These are phyloP conservation scores for Heliothis peltigera DNA, from an alignment of 2,888 invertebrate genomes.

Conservation along the genomic window DNA sequence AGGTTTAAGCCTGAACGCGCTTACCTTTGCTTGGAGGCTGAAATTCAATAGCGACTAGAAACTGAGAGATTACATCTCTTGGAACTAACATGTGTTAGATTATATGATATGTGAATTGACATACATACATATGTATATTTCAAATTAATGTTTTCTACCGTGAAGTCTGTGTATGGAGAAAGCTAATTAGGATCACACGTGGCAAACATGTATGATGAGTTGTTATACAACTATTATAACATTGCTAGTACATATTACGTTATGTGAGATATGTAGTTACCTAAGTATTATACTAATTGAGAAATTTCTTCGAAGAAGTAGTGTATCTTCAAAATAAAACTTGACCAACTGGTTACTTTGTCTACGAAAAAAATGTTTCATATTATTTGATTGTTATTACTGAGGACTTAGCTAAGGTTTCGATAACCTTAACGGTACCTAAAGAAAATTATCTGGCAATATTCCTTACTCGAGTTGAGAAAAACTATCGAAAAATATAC, in stretches of 20 bases:
- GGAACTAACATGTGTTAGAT: not conserved
- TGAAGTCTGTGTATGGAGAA: not conserved
- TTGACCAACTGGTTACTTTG: not conserved
- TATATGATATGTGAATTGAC: not conserved
- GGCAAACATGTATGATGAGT: not conserved
- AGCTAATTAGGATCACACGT: not conserved
- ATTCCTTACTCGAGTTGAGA: not conserved
- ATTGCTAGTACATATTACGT: too few species aligned
- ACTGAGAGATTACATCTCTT: not conserved
- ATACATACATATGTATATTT: not conserved
- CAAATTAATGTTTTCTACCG: not conserved
- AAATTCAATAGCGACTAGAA: not conserved
- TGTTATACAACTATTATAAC: too few species aligned
- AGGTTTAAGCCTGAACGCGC: not conserved
- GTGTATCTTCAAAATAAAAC: not conserved
- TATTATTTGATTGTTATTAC: not conserved
- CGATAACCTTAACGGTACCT: not conserved
- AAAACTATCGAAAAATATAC: not conserved
- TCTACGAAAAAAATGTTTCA: not conserved
- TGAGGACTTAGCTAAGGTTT: constrained; percentile 1
- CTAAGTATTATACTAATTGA: too few species aligned
- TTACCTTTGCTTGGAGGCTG: not conserved
- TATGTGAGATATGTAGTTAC: too few species aligned
- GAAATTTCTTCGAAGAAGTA: not conserved
- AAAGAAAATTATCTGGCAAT: not conserved